A percentile compares a stretch with the other conserved stretches of the same genome.
These are phyloP conservation scores for Bovichtus variegatus DNA, from an alignment of 2,797 vertebrate genomes.

Conservation along the genomic window DNA sequence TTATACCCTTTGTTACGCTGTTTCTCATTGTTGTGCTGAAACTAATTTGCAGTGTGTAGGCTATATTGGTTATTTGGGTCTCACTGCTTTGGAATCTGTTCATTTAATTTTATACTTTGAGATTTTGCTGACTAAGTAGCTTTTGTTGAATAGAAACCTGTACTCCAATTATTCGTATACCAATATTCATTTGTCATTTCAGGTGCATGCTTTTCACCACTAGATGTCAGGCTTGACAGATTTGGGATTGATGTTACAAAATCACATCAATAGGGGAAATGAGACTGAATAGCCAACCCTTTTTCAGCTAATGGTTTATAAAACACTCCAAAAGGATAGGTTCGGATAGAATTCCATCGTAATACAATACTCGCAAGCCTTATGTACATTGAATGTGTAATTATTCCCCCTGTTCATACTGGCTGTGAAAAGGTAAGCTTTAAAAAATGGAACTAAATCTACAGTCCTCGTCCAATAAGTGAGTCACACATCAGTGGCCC, in stretches of 20 bases:
- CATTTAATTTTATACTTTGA: not conserved
- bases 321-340: not conserved
- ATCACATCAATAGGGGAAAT: not conserved
- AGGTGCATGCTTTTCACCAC: not conserved
- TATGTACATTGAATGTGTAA: not conserved
- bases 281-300: not conserved
- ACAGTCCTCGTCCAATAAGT: not conserved
- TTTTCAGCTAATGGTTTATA: not conserved
- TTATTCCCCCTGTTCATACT: not conserved
- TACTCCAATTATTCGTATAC: not conserved
- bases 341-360: not conserved
- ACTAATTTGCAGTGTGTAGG: constrained; percentile 26
- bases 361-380: not conserved
- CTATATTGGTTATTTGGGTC: constrained; percentile 15
- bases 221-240: not conserved
- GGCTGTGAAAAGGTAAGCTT: not conserved
- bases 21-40: constrained; percentile 35
- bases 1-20: constrained; percentile 22
- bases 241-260: not conserved
- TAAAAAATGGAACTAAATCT: not conserved
- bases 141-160: constrained; percentile 3
- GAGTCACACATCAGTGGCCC: not conserved
- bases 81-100: not conserved
- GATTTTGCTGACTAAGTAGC: not conserved
- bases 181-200: not conserved